phyloP scores from a whole-genome alignment of 2,797 vertebrate genomes.

The Pelobates cultripes region DNA sequence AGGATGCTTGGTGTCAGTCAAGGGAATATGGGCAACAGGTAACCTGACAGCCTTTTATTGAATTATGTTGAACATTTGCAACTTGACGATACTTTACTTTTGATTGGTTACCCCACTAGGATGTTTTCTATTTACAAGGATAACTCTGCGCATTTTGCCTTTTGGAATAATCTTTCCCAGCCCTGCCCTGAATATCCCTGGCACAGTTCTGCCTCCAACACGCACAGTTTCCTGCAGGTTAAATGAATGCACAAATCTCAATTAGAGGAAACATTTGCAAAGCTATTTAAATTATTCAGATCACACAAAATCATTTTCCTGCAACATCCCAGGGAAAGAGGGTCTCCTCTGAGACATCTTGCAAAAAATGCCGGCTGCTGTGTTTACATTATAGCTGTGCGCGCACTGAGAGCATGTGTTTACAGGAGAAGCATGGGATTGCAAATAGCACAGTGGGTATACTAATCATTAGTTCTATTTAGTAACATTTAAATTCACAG shows the following conservation, averaged over 20 bases:
- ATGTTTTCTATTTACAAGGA: background rate
- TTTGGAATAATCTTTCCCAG: background rate
- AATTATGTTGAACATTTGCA: no score
- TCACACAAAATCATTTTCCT: slow-evolving; percentile 47
- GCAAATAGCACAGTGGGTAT: no score
- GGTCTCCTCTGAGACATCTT: slow-evolving; percentile 23
- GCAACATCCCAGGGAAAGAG: slow-evolving; percentile 18
- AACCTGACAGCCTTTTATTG: no score
- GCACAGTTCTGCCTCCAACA: background rate
- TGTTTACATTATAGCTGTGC: slow-evolving; percentile 34
- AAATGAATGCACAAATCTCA: slow-evolving; percentile 45
- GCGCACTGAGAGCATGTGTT: background rate
- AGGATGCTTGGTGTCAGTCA: no score
- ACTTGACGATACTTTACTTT: no score
- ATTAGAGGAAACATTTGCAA: slow-evolving; percentile 48
- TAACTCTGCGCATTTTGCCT: background rate
- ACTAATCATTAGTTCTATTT: no score
- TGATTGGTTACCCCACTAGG: no score
- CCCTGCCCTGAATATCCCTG: no score
- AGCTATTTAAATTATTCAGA: slow-evolving; percentile 46
- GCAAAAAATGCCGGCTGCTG: slow-evolving; percentile 21
- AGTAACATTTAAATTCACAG: no score
- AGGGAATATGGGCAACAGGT: no score
- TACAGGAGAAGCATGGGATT: background rate
- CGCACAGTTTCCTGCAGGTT: slow-evolving; percentile 6